Conservation (phyloP, 2,797 vertebrate species). For the Macropodus opercularis region DNA sequence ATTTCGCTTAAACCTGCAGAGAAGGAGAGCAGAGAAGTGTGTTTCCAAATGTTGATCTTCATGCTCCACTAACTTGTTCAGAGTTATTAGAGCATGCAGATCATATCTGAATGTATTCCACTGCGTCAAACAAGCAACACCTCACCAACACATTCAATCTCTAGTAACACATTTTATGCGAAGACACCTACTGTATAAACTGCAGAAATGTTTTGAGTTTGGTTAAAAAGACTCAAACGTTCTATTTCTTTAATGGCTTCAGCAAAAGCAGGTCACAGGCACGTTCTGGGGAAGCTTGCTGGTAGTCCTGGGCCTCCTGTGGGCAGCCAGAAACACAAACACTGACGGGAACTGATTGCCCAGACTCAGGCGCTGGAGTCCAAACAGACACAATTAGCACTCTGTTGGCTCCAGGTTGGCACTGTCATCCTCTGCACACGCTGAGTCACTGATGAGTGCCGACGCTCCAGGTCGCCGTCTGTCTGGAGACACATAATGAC, state of each 20-base stretch:
- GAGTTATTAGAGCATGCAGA: slow-evolving; percentile 30
- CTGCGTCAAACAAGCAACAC: not conserved
- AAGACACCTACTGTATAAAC: not conserved
- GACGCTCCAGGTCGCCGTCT: slow-evolving; percentile 39
- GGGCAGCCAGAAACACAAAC: slow-evolving; percentile 21
- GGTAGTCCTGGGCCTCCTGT: slow-evolving; percentile 5
- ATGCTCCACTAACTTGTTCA: slow-evolving; percentile 19
- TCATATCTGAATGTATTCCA: slow-evolving; percentile 3
- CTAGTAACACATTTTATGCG: not conserved
- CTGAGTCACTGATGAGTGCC: slow-evolving; percentile 61
- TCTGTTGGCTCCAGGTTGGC: slow-evolving; percentile 54
- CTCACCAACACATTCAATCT: not conserved
- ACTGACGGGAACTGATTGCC: slow-evolving; percentile 28
- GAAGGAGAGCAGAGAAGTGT: not conserved
- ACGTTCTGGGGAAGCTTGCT: slow-evolving; percentile 1
- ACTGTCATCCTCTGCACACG: slow-evolving; percentile 41
- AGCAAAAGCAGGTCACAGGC: not conserved
- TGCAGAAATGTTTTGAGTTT: no score
- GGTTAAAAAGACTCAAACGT: no score
- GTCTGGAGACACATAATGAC: slow-evolving; percentile 35
- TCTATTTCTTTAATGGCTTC: not conserved
- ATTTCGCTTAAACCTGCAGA: slow-evolving; percentile 8
- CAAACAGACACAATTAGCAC: slow-evolving; percentile 61
- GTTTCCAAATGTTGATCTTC: slow-evolving; percentile 26
- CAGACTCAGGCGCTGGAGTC: slow-evolving; percentile 39